Evolutionary conservation across 2,888 invertebrate species (phyloP).

Genomic region (Drosophila neonasuta): DNA sequence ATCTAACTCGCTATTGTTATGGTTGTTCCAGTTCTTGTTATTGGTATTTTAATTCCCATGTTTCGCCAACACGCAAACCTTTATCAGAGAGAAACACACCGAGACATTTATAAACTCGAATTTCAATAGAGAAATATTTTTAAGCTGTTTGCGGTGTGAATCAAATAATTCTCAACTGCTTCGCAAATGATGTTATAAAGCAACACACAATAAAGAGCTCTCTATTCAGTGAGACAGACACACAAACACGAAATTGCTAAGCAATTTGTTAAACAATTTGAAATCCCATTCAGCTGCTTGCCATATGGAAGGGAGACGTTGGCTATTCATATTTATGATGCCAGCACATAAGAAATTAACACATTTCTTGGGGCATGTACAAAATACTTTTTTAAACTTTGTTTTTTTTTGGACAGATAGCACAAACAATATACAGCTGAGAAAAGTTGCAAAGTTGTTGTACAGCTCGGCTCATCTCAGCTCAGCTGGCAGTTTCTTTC

Average conservation of each 20-base stretch:
- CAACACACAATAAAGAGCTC: not conserved
- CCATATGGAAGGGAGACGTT: conserved; percentile 44
- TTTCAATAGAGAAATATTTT: conserved; percentile 3
- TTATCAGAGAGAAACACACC: conserved; percentile 30
- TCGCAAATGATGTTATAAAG: conserved; percentile 4
- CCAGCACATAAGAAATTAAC: conserved; percentile 31
- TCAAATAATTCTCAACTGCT: conserved; percentile 14
- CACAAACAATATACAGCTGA: conserved; percentile 22
- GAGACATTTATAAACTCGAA: conserved; percentile 19
- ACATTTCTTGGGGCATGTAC: conserved; percentile 24
- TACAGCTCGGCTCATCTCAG: conserved; percentile 16
- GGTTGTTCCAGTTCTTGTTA: conserved; percentile 32
- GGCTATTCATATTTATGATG: conserved; percentile 45
- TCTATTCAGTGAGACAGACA: not conserved
- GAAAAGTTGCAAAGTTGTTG: conserved; percentile 15
- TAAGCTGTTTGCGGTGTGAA: conserved; percentile 17
- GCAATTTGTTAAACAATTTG: conserved; percentile 3
- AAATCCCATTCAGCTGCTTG: conserved; percentile 20
- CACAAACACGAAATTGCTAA: not conserved
- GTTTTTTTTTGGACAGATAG: conserved; percentile 8
- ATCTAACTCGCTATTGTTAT: conserved; percentile 32
- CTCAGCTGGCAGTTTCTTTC: conserved; percentile 16
- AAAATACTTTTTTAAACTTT: conserved; percentile 10
- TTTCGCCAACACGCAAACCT: conserved; percentile 61
- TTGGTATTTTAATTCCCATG: conserved; percentile 50